Base-by-base conservation (phyloP, 1,140 invertebrate genomes). In the Drosophila pectinifera region DNA sequence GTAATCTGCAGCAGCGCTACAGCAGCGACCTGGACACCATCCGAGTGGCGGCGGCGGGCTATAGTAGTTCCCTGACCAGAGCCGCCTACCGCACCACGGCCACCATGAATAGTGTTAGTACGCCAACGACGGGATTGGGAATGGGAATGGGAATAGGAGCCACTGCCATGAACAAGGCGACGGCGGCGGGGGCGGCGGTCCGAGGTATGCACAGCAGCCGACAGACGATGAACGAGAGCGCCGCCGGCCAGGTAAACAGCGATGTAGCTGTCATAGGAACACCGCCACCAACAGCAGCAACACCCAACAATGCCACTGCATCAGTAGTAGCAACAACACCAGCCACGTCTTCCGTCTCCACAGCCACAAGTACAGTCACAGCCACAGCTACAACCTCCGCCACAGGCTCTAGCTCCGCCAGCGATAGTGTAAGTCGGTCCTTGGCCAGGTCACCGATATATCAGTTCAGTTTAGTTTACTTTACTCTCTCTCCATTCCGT, bases 1-100 rank as follows among this genome's bases (percentile, higher is more conserved):
- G 80, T 26, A 91, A 91, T 46, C 65, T 88, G 22, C 89, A 91
- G 26, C 90, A 91, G 72, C 90, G 90, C 26, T 90, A 82, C 43
- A 79, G 85, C 70, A 84, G 58, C 16, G 90, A 91, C 16, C 49
- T 90, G 42, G 84, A 89, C 10, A 81, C 77, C 43, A 51, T 81
- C 1, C 63, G 90, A 11, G 56, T 82, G 18, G 61, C 68, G 24
- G 82, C 77, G 6, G 86, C 48, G 13, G 49, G 89, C 5, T 86
- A 90, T 20, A 91, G 89, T 46, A 83, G 90, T 46, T 90, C 85
- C 7, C 58, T 91, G 53, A 91, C 90, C 0, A 74, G 90, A 7
- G 79, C 83, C 11, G 67, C 73, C 4, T 91, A 90, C 46, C 75
- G 90, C 0, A 89, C 67, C 4, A 63, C 65, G 26, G 26, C 56